Conservation (phyloP, 2,113 vertebrate genomes). For the Nothocercus nigrocapillus region DNA sequence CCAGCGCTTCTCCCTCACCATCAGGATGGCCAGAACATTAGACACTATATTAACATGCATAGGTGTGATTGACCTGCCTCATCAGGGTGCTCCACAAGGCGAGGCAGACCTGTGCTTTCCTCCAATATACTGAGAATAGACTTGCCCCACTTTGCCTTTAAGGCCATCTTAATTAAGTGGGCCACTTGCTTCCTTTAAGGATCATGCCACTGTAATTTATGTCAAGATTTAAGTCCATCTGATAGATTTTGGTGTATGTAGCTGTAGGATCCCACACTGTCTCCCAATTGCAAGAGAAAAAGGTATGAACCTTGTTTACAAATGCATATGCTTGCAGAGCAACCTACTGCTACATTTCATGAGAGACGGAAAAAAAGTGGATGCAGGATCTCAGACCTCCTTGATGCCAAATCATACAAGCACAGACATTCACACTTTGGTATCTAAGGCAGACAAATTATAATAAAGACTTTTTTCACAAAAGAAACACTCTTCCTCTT, state of each 20-base stretch:
- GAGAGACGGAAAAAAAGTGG: not conserved
- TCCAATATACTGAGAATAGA: not conserved
- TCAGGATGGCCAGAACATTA: not conserved
- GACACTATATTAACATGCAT: not conserved
- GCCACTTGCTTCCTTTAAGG: not conserved
- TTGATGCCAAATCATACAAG: not conserved
- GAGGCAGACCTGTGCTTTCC: not conserved
- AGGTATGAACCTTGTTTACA: not conserved
- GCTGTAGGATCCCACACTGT: not conserved
- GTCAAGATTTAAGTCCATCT: not conserved
- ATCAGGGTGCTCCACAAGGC: not conserved
- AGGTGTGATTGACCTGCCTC: not conserved
- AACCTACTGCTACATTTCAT: not conserved
- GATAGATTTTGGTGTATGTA: not conserved
- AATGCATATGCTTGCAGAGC: not conserved
- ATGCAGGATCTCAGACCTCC: not conserved
- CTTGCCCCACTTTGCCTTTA: not conserved
- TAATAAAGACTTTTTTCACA: not conserved
- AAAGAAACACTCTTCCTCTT: not conserved
- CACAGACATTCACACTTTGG: not conserved
- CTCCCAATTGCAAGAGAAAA: not conserved
- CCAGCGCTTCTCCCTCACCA: not conserved
- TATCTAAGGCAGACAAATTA: conserved; percentile 26
- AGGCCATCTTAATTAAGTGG: not conserved
- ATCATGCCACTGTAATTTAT: not conserved